Evolutionary conservation across 2,888 invertebrate genomes (phyloP).

Genomic region (Ethmia dodecea): DNA sequence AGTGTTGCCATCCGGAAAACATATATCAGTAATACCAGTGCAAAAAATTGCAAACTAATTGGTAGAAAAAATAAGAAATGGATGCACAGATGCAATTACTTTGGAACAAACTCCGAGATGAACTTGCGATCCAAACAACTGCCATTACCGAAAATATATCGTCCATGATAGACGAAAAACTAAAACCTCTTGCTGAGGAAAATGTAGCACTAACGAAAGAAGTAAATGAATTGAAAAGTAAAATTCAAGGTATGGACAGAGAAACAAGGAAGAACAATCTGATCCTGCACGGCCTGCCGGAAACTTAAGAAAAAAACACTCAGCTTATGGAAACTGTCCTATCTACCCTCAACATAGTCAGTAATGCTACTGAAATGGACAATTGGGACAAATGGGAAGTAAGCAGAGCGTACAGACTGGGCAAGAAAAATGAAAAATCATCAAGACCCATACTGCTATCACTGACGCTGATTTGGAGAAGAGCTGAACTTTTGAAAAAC

Average conservation of each 20-base stretch:
- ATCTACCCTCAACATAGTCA: neutral
- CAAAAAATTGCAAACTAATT: no score
- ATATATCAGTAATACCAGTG: no score
- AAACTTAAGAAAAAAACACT: neutral
- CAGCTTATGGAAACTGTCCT: neutral
- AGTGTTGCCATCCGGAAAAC: no score
- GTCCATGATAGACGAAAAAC: neutral
- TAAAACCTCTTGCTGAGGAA: neutral
- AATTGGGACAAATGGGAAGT: neutral
- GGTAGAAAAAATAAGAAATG: no score
- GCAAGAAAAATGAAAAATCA: neutral
- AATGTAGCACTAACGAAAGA: neutral
- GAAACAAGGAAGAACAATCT: neutral
- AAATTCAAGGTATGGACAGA: neutral
- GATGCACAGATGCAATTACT: neutral
- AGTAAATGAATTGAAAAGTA: neutral
- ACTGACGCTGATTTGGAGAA: neutral
- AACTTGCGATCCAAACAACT: neutral
- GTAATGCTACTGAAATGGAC: neutral
- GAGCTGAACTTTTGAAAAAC: neutral
- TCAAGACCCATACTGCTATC: neutral
- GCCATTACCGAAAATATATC: neutral
- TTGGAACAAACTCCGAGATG: neutral
- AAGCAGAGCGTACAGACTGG: neutral
- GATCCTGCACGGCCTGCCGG: neutral